Evolutionary conservation across 2,113 vertebrate species (phyloP).

Genomic region (Phyllopteryx taeniolatus): DNA sequence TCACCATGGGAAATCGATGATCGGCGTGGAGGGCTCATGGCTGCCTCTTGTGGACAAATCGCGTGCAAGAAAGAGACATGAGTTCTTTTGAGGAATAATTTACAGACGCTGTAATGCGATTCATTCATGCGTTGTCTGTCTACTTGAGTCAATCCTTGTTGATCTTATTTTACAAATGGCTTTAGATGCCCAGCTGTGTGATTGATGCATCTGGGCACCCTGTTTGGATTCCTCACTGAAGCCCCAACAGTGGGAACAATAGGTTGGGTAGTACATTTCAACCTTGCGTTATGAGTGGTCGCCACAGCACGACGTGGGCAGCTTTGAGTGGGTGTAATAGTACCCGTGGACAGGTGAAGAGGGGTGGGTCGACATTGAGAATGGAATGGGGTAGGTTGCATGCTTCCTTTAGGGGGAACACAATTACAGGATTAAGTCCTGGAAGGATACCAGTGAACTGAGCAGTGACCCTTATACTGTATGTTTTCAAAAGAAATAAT

Average conservation of each 20-base stretch:
- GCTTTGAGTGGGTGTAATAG: conserved; percentile 45
- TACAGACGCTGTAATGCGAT: background rate
- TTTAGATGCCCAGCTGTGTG: background rate
- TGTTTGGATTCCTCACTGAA: conserved; percentile 13
- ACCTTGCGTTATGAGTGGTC: conserved; percentile 11
- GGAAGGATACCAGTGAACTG: background rate
- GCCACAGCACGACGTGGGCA: conserved; percentile 35
- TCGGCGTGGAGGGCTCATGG: conserved; percentile 66
- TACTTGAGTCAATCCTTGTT: background rate
- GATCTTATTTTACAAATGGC: conserved; percentile 6
- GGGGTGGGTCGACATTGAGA: background rate
- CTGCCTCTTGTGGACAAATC: conserved; percentile 51
- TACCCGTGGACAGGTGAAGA: conserved; percentile 23
- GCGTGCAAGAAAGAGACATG: background rate
- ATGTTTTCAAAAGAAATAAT: conserved; percentile 19
- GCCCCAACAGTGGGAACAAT: background rate
- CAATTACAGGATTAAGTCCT: background rate
- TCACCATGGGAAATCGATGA: conserved; percentile 68
- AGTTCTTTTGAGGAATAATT: conserved; percentile 12
- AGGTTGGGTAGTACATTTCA: conserved; percentile 18
- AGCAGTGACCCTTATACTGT: background rate
- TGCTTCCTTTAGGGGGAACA: background rate
- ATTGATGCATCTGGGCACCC: background rate
- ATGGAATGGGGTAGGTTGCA: background rate
- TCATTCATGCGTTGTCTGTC: background rate